Evolutionary conservation across 1,140 invertebrate genomes (phyloP), one percentile per base, ranked within the genome.

Genomic region (Dryas iulia): DNA sequence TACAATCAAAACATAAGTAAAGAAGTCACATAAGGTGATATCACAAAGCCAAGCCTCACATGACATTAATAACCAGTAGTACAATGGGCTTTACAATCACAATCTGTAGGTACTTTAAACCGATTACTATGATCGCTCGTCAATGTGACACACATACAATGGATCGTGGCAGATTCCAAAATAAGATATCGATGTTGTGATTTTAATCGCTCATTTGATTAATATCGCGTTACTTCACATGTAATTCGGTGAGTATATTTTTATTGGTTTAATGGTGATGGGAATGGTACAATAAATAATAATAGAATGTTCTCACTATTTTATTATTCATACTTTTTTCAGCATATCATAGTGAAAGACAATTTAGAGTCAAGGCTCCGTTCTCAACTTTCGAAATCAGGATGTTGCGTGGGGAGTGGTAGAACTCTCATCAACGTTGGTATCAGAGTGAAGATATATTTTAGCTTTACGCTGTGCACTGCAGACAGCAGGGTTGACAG

Each of bases 51-150:
- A 69, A 66, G 66, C 73, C 72, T 81, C 72, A 65, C 58, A 47
- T 60, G 80, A 83, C 82, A 81, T 83, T 90, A 88, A 90, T 88
- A 87, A 79, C 84, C 81, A 73, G 84, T 85, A 84, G 80, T 85
- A 86, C 83, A 88, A 82, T 81, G 74, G 64, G 72, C 70, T 86
- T 86, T 87, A 86, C 73, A 86, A 86, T 87, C 83, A 86, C 84
- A 87, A 86, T 87, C 73, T 78, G 72, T 79, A 83, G 81, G 82
- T 80, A 83, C 69, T 68, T 75, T 88, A 90, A 90, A 86, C 80
- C 82, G 86, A 88, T 90, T 90, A 88, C 71, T 70, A 66, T 83
- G 86, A 87, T 84, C 81, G 75, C 59, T 82, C 77, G 83, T 87
- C 79, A 84, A 71, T 76, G 65, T 82, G 84, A 83, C 83, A 78